These are phyloP conservation scores for Chironomus tepperi DNA, from an alignment of 1,140 invertebrate species.

Conservation along the genomic window DNA sequence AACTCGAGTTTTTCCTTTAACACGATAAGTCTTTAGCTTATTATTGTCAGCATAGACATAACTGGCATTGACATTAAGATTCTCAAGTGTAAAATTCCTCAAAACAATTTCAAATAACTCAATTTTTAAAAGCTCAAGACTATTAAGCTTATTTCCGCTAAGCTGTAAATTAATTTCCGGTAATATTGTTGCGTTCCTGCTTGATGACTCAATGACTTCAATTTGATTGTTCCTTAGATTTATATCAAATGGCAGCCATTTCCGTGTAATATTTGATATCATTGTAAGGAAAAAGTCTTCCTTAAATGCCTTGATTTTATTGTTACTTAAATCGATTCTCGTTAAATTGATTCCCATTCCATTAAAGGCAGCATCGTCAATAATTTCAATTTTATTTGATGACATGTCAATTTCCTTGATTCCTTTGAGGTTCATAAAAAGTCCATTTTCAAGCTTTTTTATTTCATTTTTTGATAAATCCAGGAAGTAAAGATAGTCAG, in stretches of 20 bases:
- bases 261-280: background rate
- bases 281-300: background rate
- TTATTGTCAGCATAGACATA: background rate
- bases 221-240: conserved; percentile 3
- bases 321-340: background rate
- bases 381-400: background rate
- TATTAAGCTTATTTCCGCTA: background rate
- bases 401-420: background rate
- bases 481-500: background rate
- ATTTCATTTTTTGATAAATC: background rate
- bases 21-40: background rate
- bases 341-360: background rate
- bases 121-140: background rate
- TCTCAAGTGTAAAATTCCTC: background rate
- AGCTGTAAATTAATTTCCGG: background rate
- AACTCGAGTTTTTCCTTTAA: background rate
- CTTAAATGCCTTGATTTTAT: background rate
- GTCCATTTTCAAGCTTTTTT: background rate
- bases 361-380: background rate
- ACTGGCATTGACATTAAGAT: background rate
- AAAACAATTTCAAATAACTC: background rate
- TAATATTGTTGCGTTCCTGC: background rate
- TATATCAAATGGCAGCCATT: conserved; percentile 1
- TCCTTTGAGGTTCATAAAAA: background rate
- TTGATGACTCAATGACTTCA: background rate